A percentile compares a stretch with the other conserved stretches of the same genome.
phyloP scores from a whole-genome alignment of 2,888 invertebrate genomes.

The Notodonta dromedarius region DNA sequence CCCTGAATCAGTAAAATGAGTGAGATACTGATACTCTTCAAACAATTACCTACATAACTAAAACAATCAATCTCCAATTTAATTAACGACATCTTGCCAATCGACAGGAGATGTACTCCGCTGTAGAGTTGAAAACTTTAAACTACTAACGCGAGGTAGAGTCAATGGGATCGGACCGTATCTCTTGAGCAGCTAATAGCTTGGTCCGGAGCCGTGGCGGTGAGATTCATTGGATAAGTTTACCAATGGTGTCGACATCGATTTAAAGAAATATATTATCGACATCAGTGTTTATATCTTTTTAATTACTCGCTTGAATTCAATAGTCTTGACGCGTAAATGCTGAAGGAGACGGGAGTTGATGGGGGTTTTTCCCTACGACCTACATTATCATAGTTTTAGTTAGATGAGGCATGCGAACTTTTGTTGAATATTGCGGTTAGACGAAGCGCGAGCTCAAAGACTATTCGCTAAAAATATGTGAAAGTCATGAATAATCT shows the following conservation, averaged over 20 bases:
- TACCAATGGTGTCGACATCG: constrained; percentile 37
- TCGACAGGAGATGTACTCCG: constrained; percentile 17
- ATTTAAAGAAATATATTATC: neutral
- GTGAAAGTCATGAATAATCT: no score
- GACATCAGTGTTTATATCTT: neutral
- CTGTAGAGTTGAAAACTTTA: constrained; percentile 21
- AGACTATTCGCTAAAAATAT: no score
- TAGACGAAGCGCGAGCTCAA: no score
- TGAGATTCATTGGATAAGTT: constrained; percentile 41
- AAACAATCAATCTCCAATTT: constrained; percentile 3
- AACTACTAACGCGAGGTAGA: constrained; percentile 33
- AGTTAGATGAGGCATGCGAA: no score
- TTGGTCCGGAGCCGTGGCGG: constrained; percentile 42
- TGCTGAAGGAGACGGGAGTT: no score
- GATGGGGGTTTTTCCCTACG: no score
- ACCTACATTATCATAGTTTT: no score
- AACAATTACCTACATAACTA: neutral
- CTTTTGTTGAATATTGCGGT: no score
- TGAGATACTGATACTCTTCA: neutral
- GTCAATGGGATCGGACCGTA: constrained; percentile 43
- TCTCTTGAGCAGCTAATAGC: constrained; percentile 43
- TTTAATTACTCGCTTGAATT: no score
- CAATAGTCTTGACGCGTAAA: no score
- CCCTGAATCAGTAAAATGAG: no score
- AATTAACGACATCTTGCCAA: constrained; percentile 10